Base-by-base conservation (phyloP, 2,888 invertebrate species). In the Invenusta paracnida region DNA sequence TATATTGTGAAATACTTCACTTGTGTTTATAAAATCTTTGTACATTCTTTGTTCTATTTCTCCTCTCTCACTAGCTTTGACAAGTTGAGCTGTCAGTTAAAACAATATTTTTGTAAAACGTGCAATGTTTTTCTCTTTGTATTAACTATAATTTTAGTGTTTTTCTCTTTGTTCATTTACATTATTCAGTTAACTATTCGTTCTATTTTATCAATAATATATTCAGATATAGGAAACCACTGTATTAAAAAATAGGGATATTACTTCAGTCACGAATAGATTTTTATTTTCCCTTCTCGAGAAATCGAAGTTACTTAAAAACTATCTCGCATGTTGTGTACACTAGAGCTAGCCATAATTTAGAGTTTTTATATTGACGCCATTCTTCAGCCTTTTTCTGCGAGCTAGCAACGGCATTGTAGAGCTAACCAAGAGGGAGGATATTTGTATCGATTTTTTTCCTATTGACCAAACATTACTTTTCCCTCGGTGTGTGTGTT, bases 21-120 rank as follows among this genome's bases (percentile, higher is more conserved):
- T 5, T 17, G 5, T 48, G 48, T 5, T 17, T 48, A 48, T 48
- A 48, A 48, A 48, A 48, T 48, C 5, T 48, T 5, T 48, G 48
- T 48, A 5, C 17, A 73, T 73, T 5, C 73, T 73, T 73, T 73
- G 73, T 73, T 73, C 73, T n/a, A n/a, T n/a, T n/a, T n/a, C n/a
- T n/a, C n/a, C n/a, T n/a, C n/a, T n/a, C n/a, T 73, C 73, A 5
- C 48, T 48, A 11, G 17, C 17, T 48, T 17, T 11, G 5, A 48
- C 5, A 48, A 48, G 48, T 17, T 48, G 17, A 48, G n/a, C 48
- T 17, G 48, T 48, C 48, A 48, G 48, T 48, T 48, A 48, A 5
- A 48, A 48, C 17, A 48, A 11, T 48, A 48, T 11, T 17, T 48
- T 48, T 48, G 17, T 48, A 11, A 48, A 48, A 17, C 48, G 5